Percentiles rank a stretch among this genome's conserved stretches.
These are phyloP conservation scores for Pavo muticus DNA, from an alignment of 2,113 vertebrate species.

Conservation along the genomic window DNA sequence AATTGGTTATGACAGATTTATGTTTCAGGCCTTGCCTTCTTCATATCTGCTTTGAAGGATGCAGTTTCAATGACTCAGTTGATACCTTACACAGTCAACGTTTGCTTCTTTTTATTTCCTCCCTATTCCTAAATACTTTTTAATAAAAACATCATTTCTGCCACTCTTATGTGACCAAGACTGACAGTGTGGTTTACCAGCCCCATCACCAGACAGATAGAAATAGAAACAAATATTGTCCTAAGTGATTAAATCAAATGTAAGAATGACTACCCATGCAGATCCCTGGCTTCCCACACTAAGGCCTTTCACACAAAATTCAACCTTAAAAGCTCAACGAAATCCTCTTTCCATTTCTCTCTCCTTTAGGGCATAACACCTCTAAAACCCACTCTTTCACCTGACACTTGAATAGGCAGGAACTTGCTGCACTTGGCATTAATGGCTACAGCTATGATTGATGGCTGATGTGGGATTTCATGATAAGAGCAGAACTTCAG, in stretches of 20 bases:
- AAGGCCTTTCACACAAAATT: not conserved
- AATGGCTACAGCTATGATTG: not conserved
- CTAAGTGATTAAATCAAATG: not conserved
- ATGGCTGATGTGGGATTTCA: not conserved
- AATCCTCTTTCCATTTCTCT: not conserved
- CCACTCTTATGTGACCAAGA: not conserved
- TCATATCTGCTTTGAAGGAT: not conserved
- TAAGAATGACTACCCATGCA: not conserved
- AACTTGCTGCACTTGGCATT: not conserved
- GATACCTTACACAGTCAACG: rapidly evolving
- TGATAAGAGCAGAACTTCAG: not conserved
- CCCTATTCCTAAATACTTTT: not conserved
- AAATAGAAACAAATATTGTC: not conserved
- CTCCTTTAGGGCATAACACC: not conserved
- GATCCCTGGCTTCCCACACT: not conserved
- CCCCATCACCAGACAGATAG: not conserved
- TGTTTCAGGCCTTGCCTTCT: not conserved
- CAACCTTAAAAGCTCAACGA: not conserved
- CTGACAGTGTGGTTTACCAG: not conserved
- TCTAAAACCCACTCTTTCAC: not conserved
- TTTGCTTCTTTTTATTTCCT: not conserved
- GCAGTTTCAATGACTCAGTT: not conserved
- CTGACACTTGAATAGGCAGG: not conserved
- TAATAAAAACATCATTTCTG: not conserved
- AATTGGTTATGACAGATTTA: not conserved